phyloP scores from a whole-genome alignment of 2,797 vertebrate genomes.

The Poeciliopsis infans region DNA sequence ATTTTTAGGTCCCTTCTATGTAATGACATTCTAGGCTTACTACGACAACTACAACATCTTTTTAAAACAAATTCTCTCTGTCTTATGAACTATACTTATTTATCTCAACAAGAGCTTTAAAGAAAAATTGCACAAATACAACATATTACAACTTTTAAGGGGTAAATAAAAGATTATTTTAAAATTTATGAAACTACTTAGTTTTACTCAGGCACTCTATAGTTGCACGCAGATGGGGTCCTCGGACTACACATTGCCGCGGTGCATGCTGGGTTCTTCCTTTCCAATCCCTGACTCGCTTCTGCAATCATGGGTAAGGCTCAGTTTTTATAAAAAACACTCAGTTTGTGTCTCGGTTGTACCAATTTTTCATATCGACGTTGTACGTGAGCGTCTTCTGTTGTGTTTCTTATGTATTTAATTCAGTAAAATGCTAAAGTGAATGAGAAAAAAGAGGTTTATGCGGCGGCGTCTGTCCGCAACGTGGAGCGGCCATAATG shows the following conservation, averaged over 20 bases:
- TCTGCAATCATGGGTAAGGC: conserved; percentile 80
- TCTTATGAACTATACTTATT: neutral
- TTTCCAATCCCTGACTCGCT: conserved; percentile 80
- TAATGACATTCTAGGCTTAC: neutral
- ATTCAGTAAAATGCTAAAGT: accelerated
- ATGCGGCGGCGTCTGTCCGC: conserved; percentile 19
- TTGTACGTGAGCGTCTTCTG: neutral
- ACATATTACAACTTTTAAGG: neutral
- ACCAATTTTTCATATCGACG: accelerated
- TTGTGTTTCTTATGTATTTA: neutral
- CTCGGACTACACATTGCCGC: conserved; percentile 66
- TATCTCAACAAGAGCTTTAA: neutral
- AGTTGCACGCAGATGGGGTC: conserved; percentile 48
- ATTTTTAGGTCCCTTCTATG: too few species aligned
- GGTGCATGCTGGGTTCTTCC: conserved; percentile 77
- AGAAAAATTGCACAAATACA: neutral
- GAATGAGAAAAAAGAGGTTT: neutral
- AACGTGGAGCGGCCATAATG: conserved; percentile 79
- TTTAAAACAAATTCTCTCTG: neutral
- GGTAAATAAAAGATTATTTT: neutral
- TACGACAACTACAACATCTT: neutral
- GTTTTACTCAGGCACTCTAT: conserved; percentile 59
- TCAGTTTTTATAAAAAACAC: conserved; percentile 6
- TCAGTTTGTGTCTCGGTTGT: accelerated
- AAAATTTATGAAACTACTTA: neutral